phyloP scores from a whole-genome alignment of 2,888 invertebrate species.

The Caenorhabditis sinica region DNA sequence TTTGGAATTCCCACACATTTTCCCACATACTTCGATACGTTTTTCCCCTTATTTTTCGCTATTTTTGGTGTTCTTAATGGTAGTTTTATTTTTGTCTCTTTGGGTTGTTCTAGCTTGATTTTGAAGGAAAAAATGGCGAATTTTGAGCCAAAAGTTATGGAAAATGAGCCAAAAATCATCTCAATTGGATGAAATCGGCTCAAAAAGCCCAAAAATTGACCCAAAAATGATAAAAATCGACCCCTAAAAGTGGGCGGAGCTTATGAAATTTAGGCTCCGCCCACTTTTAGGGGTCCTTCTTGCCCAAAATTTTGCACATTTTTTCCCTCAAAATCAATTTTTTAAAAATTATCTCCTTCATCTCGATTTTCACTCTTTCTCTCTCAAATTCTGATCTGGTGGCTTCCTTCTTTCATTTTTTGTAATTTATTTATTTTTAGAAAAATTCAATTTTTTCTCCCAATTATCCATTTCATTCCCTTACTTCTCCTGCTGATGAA shows the following conservation, averaged over 20 bases:
- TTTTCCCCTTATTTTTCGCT: no score
- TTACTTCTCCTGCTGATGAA: neutral
- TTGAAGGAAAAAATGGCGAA: no score
- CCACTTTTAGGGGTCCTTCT: neutral
- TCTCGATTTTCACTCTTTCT: neutral
- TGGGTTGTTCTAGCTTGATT: no score
- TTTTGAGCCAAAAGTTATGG: neutral
- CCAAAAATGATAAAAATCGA: no score
- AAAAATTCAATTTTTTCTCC: neutral
- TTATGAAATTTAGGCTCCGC: neutral
- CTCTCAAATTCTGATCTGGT: slow-evolving; percentile 29
- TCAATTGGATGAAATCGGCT: no score
- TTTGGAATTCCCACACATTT: no score
- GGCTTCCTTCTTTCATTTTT: neutral
- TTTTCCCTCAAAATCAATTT: slow-evolving; percentile 9
- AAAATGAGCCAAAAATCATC: no score
- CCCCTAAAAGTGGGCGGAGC: neutral
- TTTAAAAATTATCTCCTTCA: slow-evolving; percentile 1
- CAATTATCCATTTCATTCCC: neutral
- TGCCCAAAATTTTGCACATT: neutral
- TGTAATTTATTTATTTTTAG: slow-evolving; percentile 30
- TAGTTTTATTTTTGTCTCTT: no score
- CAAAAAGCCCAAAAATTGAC: no score
- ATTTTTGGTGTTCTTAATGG: neutral
- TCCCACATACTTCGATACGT: neutral